Conservation (phyloP, 2,888 invertebrate species). For the Diploptera punctata region DNA sequence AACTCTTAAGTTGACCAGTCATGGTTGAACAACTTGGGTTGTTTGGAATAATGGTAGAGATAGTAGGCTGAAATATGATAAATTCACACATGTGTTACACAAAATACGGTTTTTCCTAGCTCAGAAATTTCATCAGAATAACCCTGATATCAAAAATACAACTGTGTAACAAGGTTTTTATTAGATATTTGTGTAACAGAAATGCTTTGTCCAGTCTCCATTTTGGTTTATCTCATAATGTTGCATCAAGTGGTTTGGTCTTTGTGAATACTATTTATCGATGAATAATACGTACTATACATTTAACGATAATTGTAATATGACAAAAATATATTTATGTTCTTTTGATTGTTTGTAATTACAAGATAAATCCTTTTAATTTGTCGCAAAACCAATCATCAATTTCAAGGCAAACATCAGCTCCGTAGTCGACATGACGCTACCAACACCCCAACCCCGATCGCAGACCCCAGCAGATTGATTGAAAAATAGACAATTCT, state of each 20-base stretch:
- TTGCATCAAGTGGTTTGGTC: conserved; percentile 30
- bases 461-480: conserved; percentile 60
- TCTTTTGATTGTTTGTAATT: neutral
- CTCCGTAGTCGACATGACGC: conserved; percentile 45
- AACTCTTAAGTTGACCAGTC: neutral
- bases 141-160: neutral
- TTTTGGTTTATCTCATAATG: conserved; percentile 41
- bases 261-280: neutral
- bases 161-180: neutral
- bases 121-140: neutral
- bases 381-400: conserved; percentile 18
- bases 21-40: conserved; percentile 22
- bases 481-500: conserved; percentile 59
- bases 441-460: conserved; percentile 45
- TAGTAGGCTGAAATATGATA: neutral
- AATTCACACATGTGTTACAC: neutral
- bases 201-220: conserved; percentile 45
- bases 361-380: neutral
- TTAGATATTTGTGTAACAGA: conserved; percentile 10
- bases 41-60: neutral
- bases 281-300: neutral
- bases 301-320: neutral
- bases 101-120: neutral
- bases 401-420: conserved; percentile 44
- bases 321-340: neutral